Evolutionary conservation across 1,140 invertebrate species (phyloP), one percentile per base, ranked within the genome.

Genomic region (Scylla paramamosain): DNA sequence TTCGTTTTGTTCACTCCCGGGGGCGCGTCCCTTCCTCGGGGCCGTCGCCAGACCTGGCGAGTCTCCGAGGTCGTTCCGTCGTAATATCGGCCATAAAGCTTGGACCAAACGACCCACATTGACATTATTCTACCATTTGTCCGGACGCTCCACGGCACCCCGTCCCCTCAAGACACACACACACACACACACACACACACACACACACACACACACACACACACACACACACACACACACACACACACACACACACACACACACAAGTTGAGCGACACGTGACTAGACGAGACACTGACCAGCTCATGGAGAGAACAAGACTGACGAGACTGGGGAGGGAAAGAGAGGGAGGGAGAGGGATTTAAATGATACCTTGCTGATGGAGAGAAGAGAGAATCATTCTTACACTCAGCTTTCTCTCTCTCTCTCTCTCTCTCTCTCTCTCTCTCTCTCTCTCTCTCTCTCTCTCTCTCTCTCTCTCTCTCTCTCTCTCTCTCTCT

Each of bases 51-150:
- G 28, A n/a, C 28, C 91, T 4, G 12, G n/a, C 31, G 20, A 20
- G 32, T 31, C 14, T 77, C 31, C 29, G 16, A n/a, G 32, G n/a
- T n/a, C 91, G 25, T 92, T 59, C 12, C 29, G 52, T 77, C 48
- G n/a, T 92, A 59, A 77, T 77, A 77, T 77, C 67, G 20, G 67
- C n/a, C 67, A n/a, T 77, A 77, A 77, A 77, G 45, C 39, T 28
- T 31, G 7, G 39, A 89, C 20, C 32, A 12, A 90, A 46, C 88
- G 45, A 90, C 88, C 39, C 48, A 90, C 88, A 46, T 90, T 46
- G n/a, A 90, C 88, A 77, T 77, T 77, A 77, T 77, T 77, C 67
- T 77, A n/a, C 20, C 67, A 77, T 77, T 77, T 77, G 67, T 77
- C 67, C 67, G 52, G 52, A 59, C 52, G 52, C 52, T 59, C 52